Evolutionary conservation across 1,140 invertebrate genomes (phyloP).

Genomic region (Sminthurides bifidus): DNA sequence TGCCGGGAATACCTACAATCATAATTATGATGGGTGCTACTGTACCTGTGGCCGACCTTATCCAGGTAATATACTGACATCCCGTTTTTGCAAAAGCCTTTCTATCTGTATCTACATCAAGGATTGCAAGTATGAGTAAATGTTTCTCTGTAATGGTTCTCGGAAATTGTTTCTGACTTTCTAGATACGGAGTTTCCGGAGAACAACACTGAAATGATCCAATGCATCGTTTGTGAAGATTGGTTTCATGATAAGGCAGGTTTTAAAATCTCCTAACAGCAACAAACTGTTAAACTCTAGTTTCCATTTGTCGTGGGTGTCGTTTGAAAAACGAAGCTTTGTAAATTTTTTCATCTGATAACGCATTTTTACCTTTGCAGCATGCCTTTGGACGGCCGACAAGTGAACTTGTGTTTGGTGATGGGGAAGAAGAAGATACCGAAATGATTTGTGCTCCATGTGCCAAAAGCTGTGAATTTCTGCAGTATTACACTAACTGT

Average conservation of each 20-base stretch:
- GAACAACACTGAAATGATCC: constrained; percentile 79
- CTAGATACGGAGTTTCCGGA: constrained; percentile 47
- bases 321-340: background rate
- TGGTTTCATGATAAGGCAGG: constrained; percentile 76
- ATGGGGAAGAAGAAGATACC: constrained; percentile 35
- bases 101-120: background rate
- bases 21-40: constrained; percentile 88
- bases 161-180: no score
- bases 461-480: constrained; percentile 21
- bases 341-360: background rate
- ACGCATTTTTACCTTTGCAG: constrained; percentile 8
- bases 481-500: constrained; percentile 9
- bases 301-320: background rate
- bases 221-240: constrained; percentile 73
- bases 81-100: background rate
- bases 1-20: constrained; percentile 72
- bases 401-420: background rate
- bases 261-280: constrained; percentile 4
- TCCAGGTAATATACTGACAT: constrained; percentile 58
- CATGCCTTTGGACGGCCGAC: constrained; percentile 7
- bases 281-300: background rate
- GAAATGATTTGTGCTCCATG: constrained; percentile 43
- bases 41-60: constrained; percentile 89
- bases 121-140: no score
- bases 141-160: no score